These are phyloP conservation scores for Polypedilum pembai DNA, from an alignment of 1,140 invertebrate species.

Conservation along the genomic window DNA sequence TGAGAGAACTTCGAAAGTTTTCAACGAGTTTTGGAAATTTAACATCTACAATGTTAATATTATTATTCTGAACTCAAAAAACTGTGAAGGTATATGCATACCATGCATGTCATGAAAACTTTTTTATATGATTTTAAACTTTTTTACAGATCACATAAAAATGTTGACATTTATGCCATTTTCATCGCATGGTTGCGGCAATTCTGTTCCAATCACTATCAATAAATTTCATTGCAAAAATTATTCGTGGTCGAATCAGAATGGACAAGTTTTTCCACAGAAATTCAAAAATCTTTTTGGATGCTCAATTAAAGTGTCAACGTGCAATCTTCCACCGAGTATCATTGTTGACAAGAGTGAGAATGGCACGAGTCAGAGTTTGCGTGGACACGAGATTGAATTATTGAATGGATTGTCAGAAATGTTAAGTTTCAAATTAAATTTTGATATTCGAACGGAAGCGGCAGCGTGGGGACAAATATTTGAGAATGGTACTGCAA, in stretches of 20 bases:
- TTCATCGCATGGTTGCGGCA: not conserved
- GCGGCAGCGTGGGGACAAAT: not conserved
- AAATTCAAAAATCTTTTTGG: not conserved
- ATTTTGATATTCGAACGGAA: not conserved
- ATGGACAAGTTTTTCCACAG: not conserved
- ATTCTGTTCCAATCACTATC: not conserved
- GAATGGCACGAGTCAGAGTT: not conserved
- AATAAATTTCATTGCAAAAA: not conserved
- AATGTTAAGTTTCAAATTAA: not conserved
- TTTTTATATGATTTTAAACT: not conserved
- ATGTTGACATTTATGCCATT: not conserved
- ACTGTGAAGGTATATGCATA: not conserved
- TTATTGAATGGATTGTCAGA: not conserved
- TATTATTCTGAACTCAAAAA: not conserved
- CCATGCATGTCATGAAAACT: not conserved
- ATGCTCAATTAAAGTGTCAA: not conserved
- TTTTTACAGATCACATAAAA: not conserved
- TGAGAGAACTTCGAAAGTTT: not conserved
- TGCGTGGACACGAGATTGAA: not conserved
- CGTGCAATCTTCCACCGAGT: not conserved
- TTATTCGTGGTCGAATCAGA: not conserved
- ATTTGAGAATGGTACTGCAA: not conserved
- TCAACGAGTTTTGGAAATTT: slow-evolving; percentile 11
- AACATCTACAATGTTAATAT: slow-evolving; percentile 13
- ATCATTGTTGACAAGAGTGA: not conserved